Base-by-base conservation (phyloP, 1,140 invertebrate genomes). In the Drosophila miranda region DNA sequence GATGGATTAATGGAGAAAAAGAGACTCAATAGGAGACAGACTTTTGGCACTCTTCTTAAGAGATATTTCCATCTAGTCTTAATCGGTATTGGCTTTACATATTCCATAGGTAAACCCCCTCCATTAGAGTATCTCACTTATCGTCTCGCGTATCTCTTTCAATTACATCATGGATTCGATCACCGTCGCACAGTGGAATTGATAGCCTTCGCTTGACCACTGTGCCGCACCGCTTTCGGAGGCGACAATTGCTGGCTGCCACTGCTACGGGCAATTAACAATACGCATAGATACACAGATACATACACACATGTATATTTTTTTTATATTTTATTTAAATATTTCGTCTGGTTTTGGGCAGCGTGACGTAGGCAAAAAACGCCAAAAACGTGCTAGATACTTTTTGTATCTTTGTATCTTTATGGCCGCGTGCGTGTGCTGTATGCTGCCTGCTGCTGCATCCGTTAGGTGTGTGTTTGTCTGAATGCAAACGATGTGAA, bases 401-500 rank as follows among this genome's bases (percentile, higher is more conserved):
- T 68, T 78, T 11, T 57, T 56, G 73, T 66, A 71, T 78, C 60
- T 78, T 21, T 45, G 55, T 55, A 77, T 77, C 54, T 66, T 9
- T 58, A 52, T 19, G 11, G 62, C 38, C 67, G 74, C 56, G 53
- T 59, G 74, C 63, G 74, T 68, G 53, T 52, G 48, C 48, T 41
- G 63, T 14, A 3, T n/a, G 23, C 48, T 30, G 49, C 46, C 64
- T 53, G 53, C 59, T 78, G 78, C 72, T 86, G 81, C 81, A 86
- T 86, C 81, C 81, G 81, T 87, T 86, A 86, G 81, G 82, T 86
- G 81, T 86, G 63, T 84, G 78, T 38, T 38, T 78, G 74, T 78
- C 61, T 86, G 81, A 72, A 86, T 86, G 81, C 81, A 86, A 86
- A 86, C 79, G 81, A 77, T 77, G 64, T 78, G 77, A 81, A 78